Evolutionary conservation across 2,888 invertebrate species (phyloP).

Genomic region (Scaptodrosophila latifasciaeformis): DNA sequence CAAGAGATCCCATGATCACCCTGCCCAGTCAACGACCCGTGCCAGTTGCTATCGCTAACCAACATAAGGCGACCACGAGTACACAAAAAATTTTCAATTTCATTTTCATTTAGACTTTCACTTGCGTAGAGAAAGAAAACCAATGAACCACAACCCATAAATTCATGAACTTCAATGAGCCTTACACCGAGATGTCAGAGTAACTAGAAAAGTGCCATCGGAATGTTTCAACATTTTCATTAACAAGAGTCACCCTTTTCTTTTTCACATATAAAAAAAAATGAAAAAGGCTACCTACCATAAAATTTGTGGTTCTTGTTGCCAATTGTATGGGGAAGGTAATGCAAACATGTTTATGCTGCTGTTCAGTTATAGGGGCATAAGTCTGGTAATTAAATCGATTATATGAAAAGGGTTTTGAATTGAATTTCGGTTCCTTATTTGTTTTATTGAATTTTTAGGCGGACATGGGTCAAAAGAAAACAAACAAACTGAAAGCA

Average conservation of each 20-base stretch:
- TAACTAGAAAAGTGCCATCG: conserved; percentile 17
- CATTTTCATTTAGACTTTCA: conserved; percentile 17
- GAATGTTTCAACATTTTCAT: conserved; percentile 43
- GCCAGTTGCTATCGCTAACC: background rate
- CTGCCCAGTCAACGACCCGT: too few relatives aligned
- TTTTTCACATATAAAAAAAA: too few relatives aligned
- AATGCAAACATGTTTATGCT: too few relatives aligned
- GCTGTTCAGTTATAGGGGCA: background rate
- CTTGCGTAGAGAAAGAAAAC: conserved; percentile 23
- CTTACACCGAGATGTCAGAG: conserved; percentile 18
- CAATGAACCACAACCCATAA: conserved; percentile 56
- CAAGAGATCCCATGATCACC: too few relatives aligned
- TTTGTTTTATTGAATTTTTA: conserved; percentile 58
- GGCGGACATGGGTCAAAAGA: background rate
- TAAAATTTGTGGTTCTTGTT: too few relatives aligned
- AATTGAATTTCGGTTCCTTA: conserved; percentile 25
- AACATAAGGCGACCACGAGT: background rate
- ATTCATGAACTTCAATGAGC: conserved; percentile 29
- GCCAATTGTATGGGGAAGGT: too few relatives aligned
- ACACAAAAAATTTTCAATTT: background rate
- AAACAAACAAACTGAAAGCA: background rate
- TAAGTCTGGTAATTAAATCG: conserved; percentile 39
- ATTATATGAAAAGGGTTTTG: conserved; percentile 36
- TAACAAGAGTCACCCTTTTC: too few relatives aligned
- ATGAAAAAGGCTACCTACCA: too few relatives aligned